Percentiles rank a stretch among this genome's conserved stretches.
Conservation (phyloP, 1,140 invertebrate species). For the Drosophila funebris region DNA sequence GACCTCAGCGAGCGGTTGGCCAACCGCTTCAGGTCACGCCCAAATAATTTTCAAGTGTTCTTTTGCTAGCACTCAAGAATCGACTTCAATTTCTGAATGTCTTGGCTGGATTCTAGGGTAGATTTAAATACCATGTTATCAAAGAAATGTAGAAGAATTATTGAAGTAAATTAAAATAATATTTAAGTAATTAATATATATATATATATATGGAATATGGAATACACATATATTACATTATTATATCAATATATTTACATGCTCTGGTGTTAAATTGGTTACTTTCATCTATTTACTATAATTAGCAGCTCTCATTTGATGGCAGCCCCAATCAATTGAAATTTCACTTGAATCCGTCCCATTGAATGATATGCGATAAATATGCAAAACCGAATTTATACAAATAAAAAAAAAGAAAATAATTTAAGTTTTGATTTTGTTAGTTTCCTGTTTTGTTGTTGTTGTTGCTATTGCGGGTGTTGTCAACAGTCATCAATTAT, state of each 20-base stretch:
- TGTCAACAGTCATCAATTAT: slow-evolving; percentile 78
- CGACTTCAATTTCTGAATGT: slow-evolving; percentile 4
- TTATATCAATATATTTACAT: too few species aligned
- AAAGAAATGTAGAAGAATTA: too few species aligned
- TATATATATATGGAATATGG: too few species aligned
- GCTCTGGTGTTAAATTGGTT: too few species aligned
- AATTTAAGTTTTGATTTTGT: slow-evolving; percentile 64
- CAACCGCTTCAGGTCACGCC: slow-evolving; percentile 72
- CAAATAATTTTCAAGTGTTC: slow-evolving; percentile 68
- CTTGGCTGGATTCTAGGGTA: background rate
- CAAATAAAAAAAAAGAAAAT: slow-evolving; percentile 39
- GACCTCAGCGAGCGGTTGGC: slow-evolving; percentile 59
- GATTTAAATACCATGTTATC: too few species aligned
- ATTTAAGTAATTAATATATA: too few species aligned
- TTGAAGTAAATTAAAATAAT: too few species aligned
- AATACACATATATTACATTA: too few species aligned
- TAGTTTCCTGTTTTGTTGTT: slow-evolving; percentile 51
- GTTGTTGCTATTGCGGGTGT: slow-evolving; percentile 30
- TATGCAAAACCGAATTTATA: slow-evolving; percentile 28
- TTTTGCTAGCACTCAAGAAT: slow-evolving; percentile 40
- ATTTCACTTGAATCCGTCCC: background rate
- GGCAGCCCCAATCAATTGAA: slow-evolving; percentile 2
- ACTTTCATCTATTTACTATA: too few species aligned
- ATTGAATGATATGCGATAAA: slow-evolving; percentile 42
- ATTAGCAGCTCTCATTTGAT: background rate